A percentile compares a stretch with the other conserved stretches of the same genome.
phyloP scores from a whole-genome alignment of 2,888 invertebrate genomes.

The Phyllotreta cruciferae region DNA sequence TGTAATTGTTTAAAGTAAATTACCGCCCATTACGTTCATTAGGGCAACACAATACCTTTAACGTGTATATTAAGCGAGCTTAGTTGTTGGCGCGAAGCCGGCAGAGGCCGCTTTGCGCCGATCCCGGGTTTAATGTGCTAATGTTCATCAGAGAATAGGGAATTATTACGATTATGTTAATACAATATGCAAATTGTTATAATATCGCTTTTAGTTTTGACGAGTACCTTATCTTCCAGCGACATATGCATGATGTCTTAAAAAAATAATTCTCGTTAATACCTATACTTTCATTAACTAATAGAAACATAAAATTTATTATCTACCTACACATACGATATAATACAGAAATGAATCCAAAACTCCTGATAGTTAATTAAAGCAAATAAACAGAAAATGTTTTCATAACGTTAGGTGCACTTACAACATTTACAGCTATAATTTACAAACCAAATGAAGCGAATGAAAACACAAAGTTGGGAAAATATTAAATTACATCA shows the following conservation, averaged over 20 bases:
- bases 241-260: too few relatives aligned
- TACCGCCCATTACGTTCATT: constrained; percentile 41
- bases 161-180: constrained; percentile 55
- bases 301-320: too few relatives aligned
- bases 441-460: background rate
- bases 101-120: constrained; percentile 32
- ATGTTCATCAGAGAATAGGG: constrained; percentile 49
- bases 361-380: too few relatives aligned
- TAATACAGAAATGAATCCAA: too few relatives aligned
- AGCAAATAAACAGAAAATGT: too few relatives aligned
- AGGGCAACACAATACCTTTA: constrained; percentile 39
- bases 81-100: constrained; percentile 30
- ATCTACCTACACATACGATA: too few relatives aligned
- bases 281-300: too few relatives aligned
- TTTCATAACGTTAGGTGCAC: too few relatives aligned
- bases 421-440: too few relatives aligned
- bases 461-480: constrained; percentile 1
- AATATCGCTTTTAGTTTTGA: too few relatives aligned
- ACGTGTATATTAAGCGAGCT: constrained; percentile 37
- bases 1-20: constrained; percentile 40
- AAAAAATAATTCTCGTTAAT: too few relatives aligned
- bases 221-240: too few relatives aligned
- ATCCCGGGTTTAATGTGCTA: constrained; percentile 46
- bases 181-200: constrained; percentile 45
- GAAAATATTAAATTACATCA: background rate